A percentile compares a stretch with the other conserved stretches of the same genome.
Evolutionary conservation across 1,140 invertebrate genomes (phyloP).

Genomic region (Atopsyche davidsoni): DNA sequence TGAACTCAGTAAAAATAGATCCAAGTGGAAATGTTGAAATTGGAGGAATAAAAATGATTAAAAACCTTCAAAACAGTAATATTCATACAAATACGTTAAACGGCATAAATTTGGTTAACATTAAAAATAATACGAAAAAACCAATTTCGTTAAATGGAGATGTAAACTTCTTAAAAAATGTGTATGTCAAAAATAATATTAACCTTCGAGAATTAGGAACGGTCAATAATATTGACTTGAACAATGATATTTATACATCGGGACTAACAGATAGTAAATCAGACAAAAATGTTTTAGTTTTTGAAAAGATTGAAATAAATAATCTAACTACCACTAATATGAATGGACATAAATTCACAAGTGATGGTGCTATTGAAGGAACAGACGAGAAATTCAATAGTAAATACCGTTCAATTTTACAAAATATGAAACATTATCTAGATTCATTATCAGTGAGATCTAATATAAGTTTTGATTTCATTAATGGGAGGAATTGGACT

Average conservation of each 20-base stretch:
- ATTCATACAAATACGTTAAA: conserved; percentile 29
- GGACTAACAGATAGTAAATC: too few relatives aligned
- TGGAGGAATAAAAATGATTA: conserved; percentile 23
- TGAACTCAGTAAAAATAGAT: conserved; percentile 16
- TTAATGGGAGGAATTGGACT: conserved; percentile 37
- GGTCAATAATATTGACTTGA: conserved; percentile 26
- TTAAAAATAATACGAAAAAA: conserved; percentile 2
- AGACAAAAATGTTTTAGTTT: too few relatives aligned
- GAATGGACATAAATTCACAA: too few relatives aligned
- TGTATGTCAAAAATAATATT: conserved; percentile 24
- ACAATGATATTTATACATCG: conserved; percentile 21
- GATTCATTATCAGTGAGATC: conserved; percentile 15
- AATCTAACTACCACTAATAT: too few relatives aligned
- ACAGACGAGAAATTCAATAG: too few relatives aligned
- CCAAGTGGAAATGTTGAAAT: conserved; percentile 22
- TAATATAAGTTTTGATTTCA: conserved; percentile 31
- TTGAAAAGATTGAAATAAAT: too few relatives aligned
- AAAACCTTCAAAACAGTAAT: conserved; percentile 25
- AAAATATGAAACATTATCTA: too few relatives aligned
- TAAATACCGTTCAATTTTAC: too few relatives aligned
- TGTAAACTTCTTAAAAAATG: conserved; percentile 17
- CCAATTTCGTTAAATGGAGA: conserved; percentile 17
- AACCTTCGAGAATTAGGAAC: conserved; percentile 18
- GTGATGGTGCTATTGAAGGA: too few relatives aligned
- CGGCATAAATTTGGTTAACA: conserved; percentile 20